phyloP scores from a whole-genome alignment of 2,113 vertebrate genomes.

The Etheostoma spectabile region DNA sequence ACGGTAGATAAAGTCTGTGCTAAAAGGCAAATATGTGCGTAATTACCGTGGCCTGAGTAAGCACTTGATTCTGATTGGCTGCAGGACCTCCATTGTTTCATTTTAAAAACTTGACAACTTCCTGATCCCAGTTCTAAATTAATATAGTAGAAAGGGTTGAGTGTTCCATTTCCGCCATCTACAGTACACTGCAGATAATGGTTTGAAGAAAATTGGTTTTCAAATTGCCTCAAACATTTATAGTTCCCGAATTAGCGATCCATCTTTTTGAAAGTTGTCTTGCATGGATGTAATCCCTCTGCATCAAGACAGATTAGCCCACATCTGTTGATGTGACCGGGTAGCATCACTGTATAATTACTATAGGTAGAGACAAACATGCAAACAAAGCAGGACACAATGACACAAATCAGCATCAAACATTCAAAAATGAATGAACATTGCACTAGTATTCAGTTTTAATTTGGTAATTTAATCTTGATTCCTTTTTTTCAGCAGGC shows the following conservation, averaged over 20 bases:
- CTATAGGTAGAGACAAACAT: neutral
- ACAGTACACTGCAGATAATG: constrained; percentile 64
- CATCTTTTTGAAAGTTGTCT: constrained; percentile 51
- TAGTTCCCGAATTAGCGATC: constrained; percentile 64
- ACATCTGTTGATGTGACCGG: constrained; percentile 30
- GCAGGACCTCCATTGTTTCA: constrained; percentile 59
- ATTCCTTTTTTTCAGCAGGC: constrained; percentile 12
- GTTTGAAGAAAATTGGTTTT: constrained; percentile 76
- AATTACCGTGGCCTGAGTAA: constrained; percentile 67
- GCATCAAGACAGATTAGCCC: constrained; percentile 16
- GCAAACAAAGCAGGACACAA: neutral
- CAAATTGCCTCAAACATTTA: constrained; percentile 76
- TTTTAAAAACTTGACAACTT: constrained; percentile 65
- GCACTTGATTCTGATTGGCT: constrained; percentile 67
- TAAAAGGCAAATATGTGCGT: constrained; percentile 75
- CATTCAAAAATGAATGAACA: neutral
- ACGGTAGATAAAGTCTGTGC: constrained; percentile 57
- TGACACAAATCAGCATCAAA: neutral
- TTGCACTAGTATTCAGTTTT: constrained; percentile 7
- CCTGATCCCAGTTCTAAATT: constrained; percentile 61
- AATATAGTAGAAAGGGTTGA: constrained; percentile 67
- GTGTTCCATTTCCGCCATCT: constrained; percentile 60
- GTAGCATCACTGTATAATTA: neutral
- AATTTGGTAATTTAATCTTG: constrained; percentile 20
- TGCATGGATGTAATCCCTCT: constrained; percentile 16